Evolutionary conservation across 2,113 vertebrate genomes (phyloP).

Genomic region (Chloropsis cyanopogon): DNA sequence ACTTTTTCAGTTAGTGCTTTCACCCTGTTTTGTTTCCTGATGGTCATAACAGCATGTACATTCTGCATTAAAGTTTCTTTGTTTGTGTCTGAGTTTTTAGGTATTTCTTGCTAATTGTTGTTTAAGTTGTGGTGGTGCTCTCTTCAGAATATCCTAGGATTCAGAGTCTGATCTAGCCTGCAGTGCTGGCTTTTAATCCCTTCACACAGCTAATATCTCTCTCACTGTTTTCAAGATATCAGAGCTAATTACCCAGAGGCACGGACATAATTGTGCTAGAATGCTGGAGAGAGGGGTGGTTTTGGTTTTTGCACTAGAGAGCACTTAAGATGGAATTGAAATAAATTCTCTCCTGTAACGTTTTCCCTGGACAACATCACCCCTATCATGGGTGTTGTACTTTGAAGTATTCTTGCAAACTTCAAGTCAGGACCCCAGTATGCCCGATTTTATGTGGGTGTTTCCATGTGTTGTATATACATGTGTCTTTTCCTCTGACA

Average conservation of each 20-base stretch:
- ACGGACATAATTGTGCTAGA: neutral
- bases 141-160: neutral
- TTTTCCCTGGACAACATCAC: neutral
- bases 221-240: neutral
- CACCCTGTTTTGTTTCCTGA: neutral
- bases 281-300: neutral
- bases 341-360: neutral
- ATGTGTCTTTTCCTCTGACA: neutral
- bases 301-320: neutral
- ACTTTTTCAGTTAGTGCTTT: neutral
- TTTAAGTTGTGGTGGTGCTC: neutral
- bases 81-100: neutral
- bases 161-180: neutral
- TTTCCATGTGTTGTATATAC: neutral
- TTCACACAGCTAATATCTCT: neutral
- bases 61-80: neutral
- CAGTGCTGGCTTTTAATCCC: neutral
- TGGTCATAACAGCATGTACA: neutral
- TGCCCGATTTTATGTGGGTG: neutral
- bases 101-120: neutral
- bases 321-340: neutral
- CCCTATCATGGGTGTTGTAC: neutral
- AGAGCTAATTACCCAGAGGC: neutral
- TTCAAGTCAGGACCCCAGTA: neutral
- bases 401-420: neutral